Conservation (phyloP, 2,113 vertebrate species). For the Petaurus breviceps region DNA sequence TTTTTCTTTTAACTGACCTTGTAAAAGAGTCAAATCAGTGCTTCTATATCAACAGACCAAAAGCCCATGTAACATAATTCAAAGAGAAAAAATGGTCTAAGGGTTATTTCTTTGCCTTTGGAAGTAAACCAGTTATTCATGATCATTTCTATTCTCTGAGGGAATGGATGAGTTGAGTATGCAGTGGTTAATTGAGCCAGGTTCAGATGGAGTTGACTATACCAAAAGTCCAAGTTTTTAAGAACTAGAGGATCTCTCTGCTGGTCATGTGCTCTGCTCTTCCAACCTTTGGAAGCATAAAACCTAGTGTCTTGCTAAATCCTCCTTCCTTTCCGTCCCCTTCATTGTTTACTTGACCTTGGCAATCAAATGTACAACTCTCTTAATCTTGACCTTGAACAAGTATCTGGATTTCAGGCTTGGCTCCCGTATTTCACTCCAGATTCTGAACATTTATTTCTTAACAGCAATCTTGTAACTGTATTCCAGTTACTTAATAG, state of each 20-base stretch:
- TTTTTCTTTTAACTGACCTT: not conserved
- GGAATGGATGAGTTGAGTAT: not conserved
- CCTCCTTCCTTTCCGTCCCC: not conserved
- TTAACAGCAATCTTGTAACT: not conserved
- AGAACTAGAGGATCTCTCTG: not conserved
- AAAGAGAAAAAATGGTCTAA: slow-evolving; percentile 7
- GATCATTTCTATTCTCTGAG: not conserved
- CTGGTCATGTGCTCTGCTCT: not conserved
- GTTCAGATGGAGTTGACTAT: not conserved
- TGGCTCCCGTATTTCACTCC: not conserved
- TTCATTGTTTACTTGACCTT: not conserved
- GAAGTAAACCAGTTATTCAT: slow-evolving; percentile 17
- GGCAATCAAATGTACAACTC: not conserved
- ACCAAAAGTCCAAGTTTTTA: not conserved
- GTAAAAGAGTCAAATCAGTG: not conserved
- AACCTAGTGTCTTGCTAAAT: not conserved
- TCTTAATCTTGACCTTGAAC: not conserved
- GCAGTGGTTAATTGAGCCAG: not conserved
- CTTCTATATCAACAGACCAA: slow-evolving; percentile 22
- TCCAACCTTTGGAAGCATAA: not conserved
- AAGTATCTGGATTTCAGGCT: not conserved
- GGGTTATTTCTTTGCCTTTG: not conserved
- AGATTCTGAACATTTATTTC: not conserved
- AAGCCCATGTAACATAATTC: slow-evolving; percentile 2
- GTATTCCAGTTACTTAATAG: not conserved